These are phyloP conservation scores for Resseliella maxima DNA, from an alignment of 2,888 invertebrate genomes.

Conservation along the genomic window DNA sequence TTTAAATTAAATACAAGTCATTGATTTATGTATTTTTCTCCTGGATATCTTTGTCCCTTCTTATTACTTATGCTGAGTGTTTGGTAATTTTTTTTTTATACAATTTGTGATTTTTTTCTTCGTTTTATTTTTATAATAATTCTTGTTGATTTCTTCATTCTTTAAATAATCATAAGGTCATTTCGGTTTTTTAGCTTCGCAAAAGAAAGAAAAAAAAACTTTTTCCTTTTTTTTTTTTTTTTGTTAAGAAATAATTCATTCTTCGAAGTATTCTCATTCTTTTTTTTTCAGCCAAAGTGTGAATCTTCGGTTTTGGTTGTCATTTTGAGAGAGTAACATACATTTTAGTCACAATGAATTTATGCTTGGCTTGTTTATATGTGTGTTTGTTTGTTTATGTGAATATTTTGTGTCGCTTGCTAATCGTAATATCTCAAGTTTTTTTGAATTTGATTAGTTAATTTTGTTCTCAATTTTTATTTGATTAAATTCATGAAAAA, in stretches of 20 bases:
- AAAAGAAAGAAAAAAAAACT: background rate
- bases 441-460: background rate
- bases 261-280: background rate
- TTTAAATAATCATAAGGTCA: slow-evolving; percentile 38
- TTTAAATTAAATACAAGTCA: slow-evolving; percentile 1
- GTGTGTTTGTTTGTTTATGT: background rate
- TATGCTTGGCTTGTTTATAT: background rate
- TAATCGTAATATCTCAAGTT: slow-evolving; percentile 20
- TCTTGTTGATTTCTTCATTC: no score
- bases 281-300: background rate
- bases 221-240: no score
- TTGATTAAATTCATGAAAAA: background rate
- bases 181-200: background rate
- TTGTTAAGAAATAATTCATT: no score
- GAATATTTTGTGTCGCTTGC: background rate
- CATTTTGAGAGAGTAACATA: background rate
- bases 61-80: background rate
- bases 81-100: background rate
- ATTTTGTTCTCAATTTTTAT: slow-evolving; percentile 16
- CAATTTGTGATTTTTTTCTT: background rate
- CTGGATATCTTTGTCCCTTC: background rate
- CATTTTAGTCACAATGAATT: background rate
- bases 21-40: background rate
- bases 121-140: background rate
- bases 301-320: no score